phyloP scores from a whole-genome alignment of 1,140 invertebrate genomes.

The Caerostris darwini region DNA sequence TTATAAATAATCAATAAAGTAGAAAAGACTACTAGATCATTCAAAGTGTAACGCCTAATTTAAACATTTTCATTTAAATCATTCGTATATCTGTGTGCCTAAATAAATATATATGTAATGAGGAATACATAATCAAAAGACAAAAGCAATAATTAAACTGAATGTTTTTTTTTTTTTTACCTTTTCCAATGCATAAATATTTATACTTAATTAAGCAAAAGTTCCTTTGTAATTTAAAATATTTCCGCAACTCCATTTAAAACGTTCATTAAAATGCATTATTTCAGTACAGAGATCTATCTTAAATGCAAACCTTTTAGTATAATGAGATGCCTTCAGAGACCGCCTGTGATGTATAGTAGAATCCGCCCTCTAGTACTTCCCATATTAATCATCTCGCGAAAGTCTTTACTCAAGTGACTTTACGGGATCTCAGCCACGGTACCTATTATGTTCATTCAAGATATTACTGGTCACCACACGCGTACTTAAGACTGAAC shows the following conservation, averaged over 20 bases:
- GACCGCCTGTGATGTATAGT: neutral
- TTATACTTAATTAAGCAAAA: neutral
- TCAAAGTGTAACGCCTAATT: too few species aligned
- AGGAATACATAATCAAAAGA: too few species aligned
- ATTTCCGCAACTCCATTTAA: neutral
- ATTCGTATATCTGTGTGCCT: too few species aligned
- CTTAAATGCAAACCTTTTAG: neutral
- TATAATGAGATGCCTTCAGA: neutral
- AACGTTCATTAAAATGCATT: neutral
- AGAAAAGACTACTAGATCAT: too few species aligned
- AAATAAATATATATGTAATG: too few species aligned
- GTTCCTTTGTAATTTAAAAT: neutral
- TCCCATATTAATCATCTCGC: neutral
- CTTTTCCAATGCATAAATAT: too few species aligned
- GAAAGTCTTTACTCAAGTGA: conserved; percentile 14
- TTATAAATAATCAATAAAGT: too few species aligned
- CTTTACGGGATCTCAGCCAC: conserved; percentile 6
- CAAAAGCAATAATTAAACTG: too few species aligned
- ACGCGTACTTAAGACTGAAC: conserved; percentile 26
- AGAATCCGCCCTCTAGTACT: too few species aligned
- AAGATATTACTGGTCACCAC: conserved; percentile 44
- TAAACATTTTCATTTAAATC: too few species aligned
- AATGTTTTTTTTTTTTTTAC: too few species aligned
- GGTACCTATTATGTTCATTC: conserved; percentile 24
- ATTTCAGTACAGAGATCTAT: neutral